Evolutionary conservation across 2,888 invertebrate genomes (phyloP).

Genomic region (Euplexia lucipara): DNA sequence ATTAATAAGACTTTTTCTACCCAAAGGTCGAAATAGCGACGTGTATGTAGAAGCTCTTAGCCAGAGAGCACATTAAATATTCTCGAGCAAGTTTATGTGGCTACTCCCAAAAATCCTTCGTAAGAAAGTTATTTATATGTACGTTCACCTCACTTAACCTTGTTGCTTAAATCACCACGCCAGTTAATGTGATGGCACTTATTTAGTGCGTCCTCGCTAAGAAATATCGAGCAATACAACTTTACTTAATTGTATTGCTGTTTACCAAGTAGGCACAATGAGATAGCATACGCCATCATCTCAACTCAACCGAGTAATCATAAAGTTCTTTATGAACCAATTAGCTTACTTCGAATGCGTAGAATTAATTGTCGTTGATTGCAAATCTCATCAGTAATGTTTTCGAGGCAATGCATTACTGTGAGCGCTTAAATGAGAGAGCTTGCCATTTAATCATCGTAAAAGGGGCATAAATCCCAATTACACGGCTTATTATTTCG

Average conservation of each 20-base stretch:
- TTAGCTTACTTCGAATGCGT: slow-evolving; percentile 49
- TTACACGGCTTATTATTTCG: slow-evolving; percentile 88
- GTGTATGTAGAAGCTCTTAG: slow-evolving; percentile 48
- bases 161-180: slow-evolving; percentile 73
- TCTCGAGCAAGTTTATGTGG: slow-evolving; percentile 50
- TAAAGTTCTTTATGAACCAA: slow-evolving; percentile 50
- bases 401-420: slow-evolving; percentile 75
- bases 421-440: slow-evolving; percentile 76
- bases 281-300: slow-evolving; percentile 37
- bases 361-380: slow-evolving; percentile 64
- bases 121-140: slow-evolving; percentile 66
- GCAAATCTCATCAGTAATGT: slow-evolving; percentile 76
- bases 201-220: slow-evolving; percentile 70
- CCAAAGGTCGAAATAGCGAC: slow-evolving; percentile 19
- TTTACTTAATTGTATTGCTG: slow-evolving; percentile 64
- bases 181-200: slow-evolving; percentile 73
- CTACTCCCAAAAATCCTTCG: slow-evolving; percentile 62
- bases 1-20: slow-evolving; percentile 42
- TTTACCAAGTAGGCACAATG: slow-evolving; percentile 57
- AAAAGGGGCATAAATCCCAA: slow-evolving; percentile 87
- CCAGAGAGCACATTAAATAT: slow-evolving; percentile 60
- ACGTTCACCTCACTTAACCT: slow-evolving; percentile 68
- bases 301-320: slow-evolving; percentile 22
- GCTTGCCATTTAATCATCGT: slow-evolving; percentile 83
- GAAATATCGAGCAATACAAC: slow-evolving; percentile 71